phyloP scores from a whole-genome alignment of 2,113 vertebrate species.

The Riparia riparia region DNA sequence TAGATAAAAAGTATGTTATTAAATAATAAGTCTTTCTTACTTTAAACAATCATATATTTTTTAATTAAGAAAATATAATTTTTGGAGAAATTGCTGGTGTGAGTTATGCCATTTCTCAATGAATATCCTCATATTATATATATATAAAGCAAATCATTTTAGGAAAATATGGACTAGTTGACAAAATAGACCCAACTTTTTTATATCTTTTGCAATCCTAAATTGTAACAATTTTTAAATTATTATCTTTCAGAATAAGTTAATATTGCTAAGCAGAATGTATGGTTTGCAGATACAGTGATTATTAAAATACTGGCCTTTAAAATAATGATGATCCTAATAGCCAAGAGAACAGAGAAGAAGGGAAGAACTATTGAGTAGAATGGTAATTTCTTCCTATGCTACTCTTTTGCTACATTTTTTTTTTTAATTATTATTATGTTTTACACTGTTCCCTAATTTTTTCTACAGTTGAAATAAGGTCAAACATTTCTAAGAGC shows the following conservation, averaged over 20 bases:
- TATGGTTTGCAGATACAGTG: neutral
- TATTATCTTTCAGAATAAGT: neutral
- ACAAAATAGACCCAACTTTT: fast-evolving
- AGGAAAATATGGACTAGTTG: neutral
- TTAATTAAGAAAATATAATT: neutral
- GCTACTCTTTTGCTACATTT: neutral
- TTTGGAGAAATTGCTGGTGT: neutral
- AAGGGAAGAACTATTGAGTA: neutral
- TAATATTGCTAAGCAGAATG: neutral
- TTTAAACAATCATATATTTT: neutral
- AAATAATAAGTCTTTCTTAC: neutral
- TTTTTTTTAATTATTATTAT: neutral
- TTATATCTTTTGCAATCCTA: neutral
- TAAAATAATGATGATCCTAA: neutral
- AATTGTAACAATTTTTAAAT: neutral
- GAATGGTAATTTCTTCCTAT: neutral
- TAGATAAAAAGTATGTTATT: no score
- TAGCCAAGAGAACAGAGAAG: neutral
- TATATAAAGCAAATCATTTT: neutral
- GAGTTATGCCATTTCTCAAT: neutral
- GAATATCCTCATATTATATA: neutral
- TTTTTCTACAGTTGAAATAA: neutral
- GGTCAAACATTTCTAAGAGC: neutral
- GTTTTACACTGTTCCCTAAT: neutral
- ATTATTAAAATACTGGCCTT: neutral